Base-by-base conservation (phyloP, 2,797 vertebrate species). In the Pipistrellus nathusii region DNA sequence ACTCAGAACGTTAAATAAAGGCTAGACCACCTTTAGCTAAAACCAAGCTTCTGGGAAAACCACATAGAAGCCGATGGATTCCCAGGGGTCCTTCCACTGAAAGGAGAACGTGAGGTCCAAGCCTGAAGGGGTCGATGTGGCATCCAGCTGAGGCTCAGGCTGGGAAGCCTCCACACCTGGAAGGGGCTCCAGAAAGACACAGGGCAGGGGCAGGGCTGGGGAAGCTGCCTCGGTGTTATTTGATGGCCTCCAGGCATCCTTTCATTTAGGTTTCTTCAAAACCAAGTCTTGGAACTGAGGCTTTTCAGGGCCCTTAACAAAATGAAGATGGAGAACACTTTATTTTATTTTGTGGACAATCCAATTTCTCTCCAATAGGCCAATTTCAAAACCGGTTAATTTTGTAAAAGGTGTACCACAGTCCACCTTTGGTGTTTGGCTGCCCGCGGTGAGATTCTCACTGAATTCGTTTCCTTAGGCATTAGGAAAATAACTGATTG, bases 281-380 rank as follows among this genome's bases (percentile, higher is more conserved):
- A 51, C 62, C 35, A 92, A 91, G 76, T 84, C 91, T 88, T 75
- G 68, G 85, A 96, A 94, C 72, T 94, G 92, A 93, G 77, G 64
- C 86, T 96, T 96, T 71, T 64, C 48, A 89, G 96, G 93, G 81
- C 53, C 64, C 84, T 64, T 85, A 59, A 57, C 75, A 91, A 95
- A 96, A 95, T 88, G 88, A 96, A 96, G 94, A 94, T 25, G n/a
- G 62, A 91, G 68, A 88, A 32, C 46, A 83, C n/a, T 96, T 96
- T 93, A 96, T 89, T 95, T 97, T 85, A 97, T 95, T 93, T 95
- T 83, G 46, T 72, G 66, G 69, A 82, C 90, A 93, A 95, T 96
- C 94, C 89, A 57, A 94, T 96, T 96, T 96, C 80, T 94, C 59
- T 83, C 84, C 90, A 94, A 87, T 59, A 41, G 96, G 93, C 84